Evolutionary conservation across 1,140 invertebrate genomes (phyloP).

Genomic region (Schlechtendalia chinensis): DNA sequence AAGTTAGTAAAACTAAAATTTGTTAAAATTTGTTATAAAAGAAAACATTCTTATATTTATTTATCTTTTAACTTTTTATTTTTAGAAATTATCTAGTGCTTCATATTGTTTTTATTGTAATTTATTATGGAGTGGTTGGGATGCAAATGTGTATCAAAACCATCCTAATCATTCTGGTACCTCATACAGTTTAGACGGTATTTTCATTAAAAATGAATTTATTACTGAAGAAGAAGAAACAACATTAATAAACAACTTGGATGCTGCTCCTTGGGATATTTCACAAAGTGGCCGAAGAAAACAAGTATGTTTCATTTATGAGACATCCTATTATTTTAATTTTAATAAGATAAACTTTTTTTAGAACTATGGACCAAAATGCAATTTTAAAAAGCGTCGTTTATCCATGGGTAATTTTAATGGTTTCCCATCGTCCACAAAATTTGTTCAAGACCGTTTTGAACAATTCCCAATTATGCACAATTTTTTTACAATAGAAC

Average conservation of each 20-base stretch:
- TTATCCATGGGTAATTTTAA: constrained; percentile 74
- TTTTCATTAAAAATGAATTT: constrained; percentile 75
- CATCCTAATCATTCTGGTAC: constrained; percentile 67
- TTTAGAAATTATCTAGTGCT: constrained; percentile 49
- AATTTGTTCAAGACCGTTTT: constrained; percentile 82
- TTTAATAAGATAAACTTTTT: constrained; percentile 51
- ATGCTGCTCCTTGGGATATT: constrained; percentile 79
- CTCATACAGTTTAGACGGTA: constrained; percentile 58
- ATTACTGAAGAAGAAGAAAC: constrained; percentile 71
- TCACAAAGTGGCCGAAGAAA: constrained; percentile 96
- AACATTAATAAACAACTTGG: constrained; percentile 68
- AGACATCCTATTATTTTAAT: background rate
- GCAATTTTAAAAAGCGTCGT: constrained; percentile 95
- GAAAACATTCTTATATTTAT: too few species aligned
- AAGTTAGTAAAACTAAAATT: constrained; percentile 52
- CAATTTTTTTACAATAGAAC: constrained; percentile 86
- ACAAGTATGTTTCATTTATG: constrained; percentile 63
- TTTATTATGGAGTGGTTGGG: constrained; percentile 72
- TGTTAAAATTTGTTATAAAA: constrained; percentile 19
- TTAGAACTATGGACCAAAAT: constrained; percentile 95
- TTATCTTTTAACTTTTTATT: constrained; percentile 45
- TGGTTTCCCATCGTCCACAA: constrained; percentile 82
- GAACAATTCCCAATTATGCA: constrained; percentile 63
- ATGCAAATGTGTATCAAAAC: constrained; percentile 60
- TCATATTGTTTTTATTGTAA: constrained; percentile 75